phyloP scores from a whole-genome alignment of 2,888 invertebrate species.

The Epinotia ramella region DNA sequence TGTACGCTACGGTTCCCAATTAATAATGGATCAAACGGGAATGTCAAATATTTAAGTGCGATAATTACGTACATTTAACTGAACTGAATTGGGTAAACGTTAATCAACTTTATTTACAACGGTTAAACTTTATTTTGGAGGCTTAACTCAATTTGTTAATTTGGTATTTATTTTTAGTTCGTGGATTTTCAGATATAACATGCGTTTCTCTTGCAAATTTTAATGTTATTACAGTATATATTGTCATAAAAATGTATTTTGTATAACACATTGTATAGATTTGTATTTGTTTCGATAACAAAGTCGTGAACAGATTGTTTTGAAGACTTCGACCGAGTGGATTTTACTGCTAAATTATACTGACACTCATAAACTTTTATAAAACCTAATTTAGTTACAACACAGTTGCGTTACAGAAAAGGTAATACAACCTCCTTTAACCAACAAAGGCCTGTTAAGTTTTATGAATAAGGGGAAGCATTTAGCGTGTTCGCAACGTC shows the following conservation, averaged over 20 bases:
- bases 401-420: neutral
- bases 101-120: neutral
- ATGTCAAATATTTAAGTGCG: slow-evolving; percentile 8
- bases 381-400: neutral
- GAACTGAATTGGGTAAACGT: neutral
- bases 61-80: neutral
- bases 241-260: no score
- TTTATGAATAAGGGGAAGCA: neutral
- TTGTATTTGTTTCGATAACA: no score
- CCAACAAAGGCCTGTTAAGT: neutral
- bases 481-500: neutral
- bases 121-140: neutral
- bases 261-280: no score
- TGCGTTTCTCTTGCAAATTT: neutral
- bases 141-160: neutral
- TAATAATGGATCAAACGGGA: slow-evolving; percentile 30
- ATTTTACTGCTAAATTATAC: neutral
- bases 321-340: neutral
- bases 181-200: neutral
- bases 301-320: neutral
- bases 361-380: neutral
- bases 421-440: neutral
- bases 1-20: slow-evolving; percentile 12
- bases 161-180: neutral
- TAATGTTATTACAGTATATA: neutral